Evolutionary conservation across 2,797 vertebrate genomes (phyloP).

Genomic region (Sandelia bainsii): DNA sequence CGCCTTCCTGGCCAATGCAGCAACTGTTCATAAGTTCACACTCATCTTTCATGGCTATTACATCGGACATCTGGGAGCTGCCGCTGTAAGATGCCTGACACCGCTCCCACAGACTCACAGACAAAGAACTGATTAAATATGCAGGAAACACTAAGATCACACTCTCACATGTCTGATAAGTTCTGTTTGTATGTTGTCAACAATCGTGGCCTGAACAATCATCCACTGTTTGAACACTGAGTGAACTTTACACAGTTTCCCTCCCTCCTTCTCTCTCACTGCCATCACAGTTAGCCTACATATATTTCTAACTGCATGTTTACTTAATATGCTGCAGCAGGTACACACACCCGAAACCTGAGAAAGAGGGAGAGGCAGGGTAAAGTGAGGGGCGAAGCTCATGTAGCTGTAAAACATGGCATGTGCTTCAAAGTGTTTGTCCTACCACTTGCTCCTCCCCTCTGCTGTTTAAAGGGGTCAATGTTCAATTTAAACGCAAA

Average conservation of each 20-base stretch:
- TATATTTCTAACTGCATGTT: slow-evolving; percentile 15
- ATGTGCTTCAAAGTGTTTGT: slow-evolving; percentile 8
- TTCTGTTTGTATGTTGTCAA: neutral
- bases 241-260: neutral
- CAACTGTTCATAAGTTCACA: slow-evolving; percentile 30
- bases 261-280: neutral
- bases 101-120: neutral
- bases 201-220: neutral
- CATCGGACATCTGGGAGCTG: slow-evolving; percentile 81
- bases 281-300: neutral
- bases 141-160: neutral
- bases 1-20: slow-evolving; percentile 87
- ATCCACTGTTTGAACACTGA: neutral
- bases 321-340: slow-evolving; percentile 5
- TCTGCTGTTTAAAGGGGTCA: neutral
- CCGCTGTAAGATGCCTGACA: slow-evolving; percentile 84
- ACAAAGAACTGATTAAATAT: slow-evolving; percentile 2
- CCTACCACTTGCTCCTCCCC: neutral
- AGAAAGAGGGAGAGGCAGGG: neutral
- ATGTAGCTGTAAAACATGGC: neutral
- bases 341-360: neutral
- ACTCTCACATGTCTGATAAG: neutral
- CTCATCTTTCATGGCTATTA: neutral
- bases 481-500: neutral
- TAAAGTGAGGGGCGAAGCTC: neutral